A percentile compares a stretch with the other conserved stretches of the same genome.
phyloP scores from a whole-genome alignment of 2,888 invertebrate species.

The Agrotis exclamationis region DNA sequence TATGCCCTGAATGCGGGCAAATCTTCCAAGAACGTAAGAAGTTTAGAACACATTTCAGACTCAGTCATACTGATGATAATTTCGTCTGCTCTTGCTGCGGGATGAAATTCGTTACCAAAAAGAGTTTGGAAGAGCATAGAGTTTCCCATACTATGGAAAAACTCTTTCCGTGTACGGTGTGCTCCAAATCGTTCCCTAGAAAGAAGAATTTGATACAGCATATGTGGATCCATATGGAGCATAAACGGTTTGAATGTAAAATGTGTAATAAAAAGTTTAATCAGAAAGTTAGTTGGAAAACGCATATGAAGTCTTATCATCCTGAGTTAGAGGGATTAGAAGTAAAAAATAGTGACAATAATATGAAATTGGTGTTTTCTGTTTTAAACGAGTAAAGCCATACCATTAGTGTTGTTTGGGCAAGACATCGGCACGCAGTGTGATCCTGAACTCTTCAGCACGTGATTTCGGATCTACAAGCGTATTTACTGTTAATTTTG shows the following conservation, averaged over 20 bases:
- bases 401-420: no score
- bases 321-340: conserved; percentile 78
- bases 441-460: no score
- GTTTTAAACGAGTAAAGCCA: conserved; percentile 62
- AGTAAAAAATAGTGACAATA: conserved; percentile 78
- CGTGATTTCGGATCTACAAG: no score
- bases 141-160: conserved; percentile 90
- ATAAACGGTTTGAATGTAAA: conserved; percentile 83
- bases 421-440: no score
- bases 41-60: conserved; percentile 79
- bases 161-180: conserved; percentile 87
- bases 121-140: conserved; percentile 83
- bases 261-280: conserved; percentile 85
- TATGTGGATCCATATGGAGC: conserved; percentile 86
- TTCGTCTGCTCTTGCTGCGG: conserved; percentile 83
- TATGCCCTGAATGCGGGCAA: conserved; percentile 81
- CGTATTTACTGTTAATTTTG: no score
- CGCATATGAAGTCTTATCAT: conserved; percentile 85
- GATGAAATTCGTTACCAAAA: conserved; percentile 81
- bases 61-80: conserved; percentile 82
- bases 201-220: conserved; percentile 85
- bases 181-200: conserved; percentile 84
- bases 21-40: conserved; percentile 78
- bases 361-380: conserved; percentile 73
- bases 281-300: conserved; percentile 86